These are phyloP conservation scores for Oncorhynchus nerka DNA, from an alignment of 2,113 vertebrate species.

Conservation along the genomic window DNA sequence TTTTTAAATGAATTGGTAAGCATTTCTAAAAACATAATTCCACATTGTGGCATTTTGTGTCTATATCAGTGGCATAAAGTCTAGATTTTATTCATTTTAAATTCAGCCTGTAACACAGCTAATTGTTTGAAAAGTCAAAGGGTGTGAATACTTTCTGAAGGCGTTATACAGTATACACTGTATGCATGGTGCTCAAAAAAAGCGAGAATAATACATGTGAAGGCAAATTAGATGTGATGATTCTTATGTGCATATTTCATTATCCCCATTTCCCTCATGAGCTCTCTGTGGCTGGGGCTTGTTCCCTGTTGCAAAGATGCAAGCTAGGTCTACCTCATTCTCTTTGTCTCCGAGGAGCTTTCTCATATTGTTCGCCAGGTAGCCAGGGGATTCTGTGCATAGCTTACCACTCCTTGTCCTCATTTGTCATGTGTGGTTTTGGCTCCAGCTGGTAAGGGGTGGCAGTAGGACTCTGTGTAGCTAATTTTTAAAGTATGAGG, in stretches of 20 bases:
- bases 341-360: conserved; percentile 35
- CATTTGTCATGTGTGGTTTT: conserved; percentile 69
- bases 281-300: neutral
- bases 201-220: neutral
- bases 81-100: no score
- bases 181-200: no score
- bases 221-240: neutral
- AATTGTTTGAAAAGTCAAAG: no score
- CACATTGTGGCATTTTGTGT: no score
- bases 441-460: conserved; percentile 40
- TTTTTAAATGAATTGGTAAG: no score
- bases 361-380: conserved; percentile 52
- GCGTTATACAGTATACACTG: no score
- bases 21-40: no score
- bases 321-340: neutral
- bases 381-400: conserved; percentile 56
- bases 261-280: neutral
- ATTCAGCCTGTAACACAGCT: no score
- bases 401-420: conserved; percentile 48
- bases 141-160: no score
- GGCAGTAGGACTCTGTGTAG: neutral
- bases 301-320: neutral
- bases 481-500: conserved; percentile 21
- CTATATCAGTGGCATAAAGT: no score
- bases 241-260: neutral